Evolutionary conservation across 2,113 vertebrate species (phyloP).

Genomic region (Nothocercus nigrocapillus): DNA sequence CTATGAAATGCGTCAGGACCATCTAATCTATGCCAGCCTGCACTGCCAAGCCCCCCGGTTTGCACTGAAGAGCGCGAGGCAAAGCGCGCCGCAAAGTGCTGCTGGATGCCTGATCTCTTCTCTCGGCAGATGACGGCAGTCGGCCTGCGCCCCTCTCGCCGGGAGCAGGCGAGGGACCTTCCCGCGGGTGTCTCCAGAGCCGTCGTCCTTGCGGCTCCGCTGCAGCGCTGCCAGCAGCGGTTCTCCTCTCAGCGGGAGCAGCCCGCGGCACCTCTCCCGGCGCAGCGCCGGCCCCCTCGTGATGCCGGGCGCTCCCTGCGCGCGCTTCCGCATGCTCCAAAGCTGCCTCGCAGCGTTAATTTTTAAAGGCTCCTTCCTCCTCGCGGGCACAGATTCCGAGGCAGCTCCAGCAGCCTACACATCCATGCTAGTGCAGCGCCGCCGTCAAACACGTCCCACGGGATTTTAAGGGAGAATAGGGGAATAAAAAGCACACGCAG

Average conservation of each 20-base stretch:
- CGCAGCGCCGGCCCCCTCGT: slow-evolving; percentile 26
- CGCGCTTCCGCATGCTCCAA: background rate
- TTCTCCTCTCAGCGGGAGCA: slow-evolving; percentile 32
- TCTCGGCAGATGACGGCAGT: background rate
- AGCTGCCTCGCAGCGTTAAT: slow-evolving; percentile 64
- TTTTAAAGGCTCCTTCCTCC: slow-evolving; percentile 63
- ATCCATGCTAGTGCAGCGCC: background rate
- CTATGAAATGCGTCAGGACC: background rate
- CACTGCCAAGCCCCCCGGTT: background rate
- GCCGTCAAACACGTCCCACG: slow-evolving; percentile 25
- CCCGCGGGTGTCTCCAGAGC: slow-evolving; percentile 18
- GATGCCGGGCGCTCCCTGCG: background rate
- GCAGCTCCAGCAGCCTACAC: slow-evolving; percentile 55
- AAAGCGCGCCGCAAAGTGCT: background rate
- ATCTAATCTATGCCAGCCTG: background rate
- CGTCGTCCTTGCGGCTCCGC: slow-evolving; percentile 55
- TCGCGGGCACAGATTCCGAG: slow-evolving; percentile 52
- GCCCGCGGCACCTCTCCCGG: slow-evolving; percentile 54
- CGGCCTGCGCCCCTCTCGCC: background rate
- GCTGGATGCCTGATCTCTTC: background rate
- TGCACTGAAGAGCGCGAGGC: background rate
- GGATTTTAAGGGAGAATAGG: slow-evolving; percentile 42
- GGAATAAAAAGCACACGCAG: slow-evolving; percentile 33
- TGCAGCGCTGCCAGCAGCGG: slow-evolving; percentile 11
- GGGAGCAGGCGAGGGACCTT: background rate